Evolutionary conservation across 2,888 invertebrate genomes (phyloP).

Genomic region (Gymnocheta viridis): DNA sequence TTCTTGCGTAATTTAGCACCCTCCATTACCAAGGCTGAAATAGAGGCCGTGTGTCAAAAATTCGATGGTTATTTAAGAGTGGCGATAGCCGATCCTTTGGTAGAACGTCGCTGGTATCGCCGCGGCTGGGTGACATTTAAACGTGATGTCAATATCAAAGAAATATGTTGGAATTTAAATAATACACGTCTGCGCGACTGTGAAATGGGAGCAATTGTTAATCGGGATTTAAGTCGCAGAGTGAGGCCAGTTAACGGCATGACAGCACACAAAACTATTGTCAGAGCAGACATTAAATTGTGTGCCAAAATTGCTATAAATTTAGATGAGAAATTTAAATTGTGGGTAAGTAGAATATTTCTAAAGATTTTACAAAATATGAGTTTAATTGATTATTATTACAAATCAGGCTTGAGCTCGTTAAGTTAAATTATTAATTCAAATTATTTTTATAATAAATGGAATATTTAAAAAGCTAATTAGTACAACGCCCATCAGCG

Average conservation of each 20-base stretch:
- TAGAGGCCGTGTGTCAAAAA: conserved; percentile 96
- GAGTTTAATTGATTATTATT: too few species aligned
- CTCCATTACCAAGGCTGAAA: conserved; percentile 97
- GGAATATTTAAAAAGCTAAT: too few species aligned
- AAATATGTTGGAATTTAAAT: conserved; percentile 99
- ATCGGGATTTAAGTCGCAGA: conserved; percentile 96
- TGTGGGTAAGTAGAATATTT: conserved; percentile 85
- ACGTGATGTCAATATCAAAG: conserved; percentile 98
- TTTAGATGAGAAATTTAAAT: conserved; percentile 91
- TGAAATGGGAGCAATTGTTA: conserved; percentile 91
- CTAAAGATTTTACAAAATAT: not conserved
- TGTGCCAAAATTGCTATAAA: conserved; percentile 95
- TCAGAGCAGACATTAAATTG: conserved; percentile 95
- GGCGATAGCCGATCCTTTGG: conserved; percentile 97
- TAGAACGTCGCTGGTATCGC: conserved; percentile 97
- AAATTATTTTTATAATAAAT: too few species aligned
- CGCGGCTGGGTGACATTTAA: conserved; percentile 99
- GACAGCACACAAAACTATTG: conserved; percentile 93
- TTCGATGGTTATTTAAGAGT: conserved; percentile 97
- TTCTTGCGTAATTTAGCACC: conserved; percentile 98
- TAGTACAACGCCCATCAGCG: too few species aligned
- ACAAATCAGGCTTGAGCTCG: too few species aligned
- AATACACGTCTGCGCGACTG: conserved; percentile 87
- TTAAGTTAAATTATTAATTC: too few species aligned
- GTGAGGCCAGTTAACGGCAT: conserved; percentile 96